Evolutionary conservation across 2,797 vertebrate genomes (phyloP).

Genomic region (Eleutherodactylus coqui): DNA sequence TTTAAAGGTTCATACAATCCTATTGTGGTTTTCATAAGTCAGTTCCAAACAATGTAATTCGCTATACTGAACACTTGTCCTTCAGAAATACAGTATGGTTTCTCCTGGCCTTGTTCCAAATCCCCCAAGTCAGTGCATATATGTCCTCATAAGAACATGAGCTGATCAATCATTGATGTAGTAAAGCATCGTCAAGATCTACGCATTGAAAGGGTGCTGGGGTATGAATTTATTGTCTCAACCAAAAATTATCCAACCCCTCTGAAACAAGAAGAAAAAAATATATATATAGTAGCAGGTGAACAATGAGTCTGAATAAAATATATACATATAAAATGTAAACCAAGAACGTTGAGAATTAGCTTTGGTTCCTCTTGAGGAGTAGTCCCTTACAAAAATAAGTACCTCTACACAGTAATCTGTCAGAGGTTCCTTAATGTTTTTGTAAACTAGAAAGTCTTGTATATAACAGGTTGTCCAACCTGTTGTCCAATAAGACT

Average conservation of each 20-base stretch:
- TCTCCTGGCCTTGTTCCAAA: neutral
- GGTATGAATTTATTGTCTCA: neutral
- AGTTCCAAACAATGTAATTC: neutral
- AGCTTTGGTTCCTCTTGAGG: neutral
- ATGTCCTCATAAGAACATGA: neutral
- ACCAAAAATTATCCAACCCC: neutral
- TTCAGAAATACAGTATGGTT: neutral
- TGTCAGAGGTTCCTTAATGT: neutral
- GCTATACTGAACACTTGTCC: neutral
- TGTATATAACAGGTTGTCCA: neutral
- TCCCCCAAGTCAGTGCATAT: neutral
- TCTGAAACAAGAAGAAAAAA: neutral
- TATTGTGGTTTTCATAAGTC: neutral
- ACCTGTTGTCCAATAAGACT: neutral
- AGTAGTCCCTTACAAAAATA: neutral
- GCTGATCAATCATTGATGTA: neutral
- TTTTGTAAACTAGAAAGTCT: neutral
- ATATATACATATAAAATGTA: neutral
- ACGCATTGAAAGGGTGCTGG: neutral
- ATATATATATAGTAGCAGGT: neutral
- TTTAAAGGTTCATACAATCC: conserved; percentile 40
- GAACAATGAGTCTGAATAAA: neutral
- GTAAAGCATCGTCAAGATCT: neutral
- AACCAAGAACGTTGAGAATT: neutral
- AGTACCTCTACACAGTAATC: neutral